Percentiles rank a stretch among this genome's conserved stretches.
Conservation (phyloP, 2,888 invertebrate genomes). For the Lycophotia porphyrea region DNA sequence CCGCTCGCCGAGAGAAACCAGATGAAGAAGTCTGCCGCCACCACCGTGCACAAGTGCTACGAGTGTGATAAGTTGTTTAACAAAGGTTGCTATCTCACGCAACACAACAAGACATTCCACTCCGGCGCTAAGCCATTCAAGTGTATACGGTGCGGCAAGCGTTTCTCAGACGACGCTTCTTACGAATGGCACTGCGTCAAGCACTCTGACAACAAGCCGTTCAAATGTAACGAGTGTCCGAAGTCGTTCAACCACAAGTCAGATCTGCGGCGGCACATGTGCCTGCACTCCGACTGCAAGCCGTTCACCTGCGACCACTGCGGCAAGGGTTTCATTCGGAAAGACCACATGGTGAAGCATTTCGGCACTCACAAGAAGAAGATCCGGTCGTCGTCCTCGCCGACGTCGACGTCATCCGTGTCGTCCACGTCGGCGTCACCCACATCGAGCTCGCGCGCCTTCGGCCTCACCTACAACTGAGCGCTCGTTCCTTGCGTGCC, state of each 20-base stretch:
- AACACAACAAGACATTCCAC: conserved; percentile 97
- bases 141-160: conserved; percentile 96
- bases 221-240: conserved; percentile 95
- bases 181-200: conserved; percentile 94
- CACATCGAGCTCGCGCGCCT: conserved; percentile 57
- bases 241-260: conserved; percentile 98
- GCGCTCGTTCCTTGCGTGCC: conserved; percentile 28
- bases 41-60: conserved; percentile 92
- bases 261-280: conserved; percentile 96
- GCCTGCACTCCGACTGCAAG: conserved; percentile 96
- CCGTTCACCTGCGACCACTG: conserved; percentile 95
- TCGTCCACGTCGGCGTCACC: conserved; percentile 73
- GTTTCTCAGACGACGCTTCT: conserved; percentile 93
- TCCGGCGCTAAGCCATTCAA: conserved; percentile 96
- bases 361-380: conserved; percentile 94
- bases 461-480: conserved; percentile 52
- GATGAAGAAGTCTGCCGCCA: conserved; percentile 78
- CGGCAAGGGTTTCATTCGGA: conserved; percentile 96
- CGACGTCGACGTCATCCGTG: conserved; percentile 72
- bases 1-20: conserved; percentile 86
- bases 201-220: conserved; percentile 95
- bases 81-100: conserved; percentile 96
- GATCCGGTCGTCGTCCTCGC: conserved; percentile 79
- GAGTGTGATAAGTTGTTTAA: conserved; percentile 96
- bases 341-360: conserved; percentile 97